A percentile compares a stretch with the other conserved stretches of the same genome.
Conservation (phyloP, 1,140 invertebrate genomes). For the Drosophila ambigua region DNA sequence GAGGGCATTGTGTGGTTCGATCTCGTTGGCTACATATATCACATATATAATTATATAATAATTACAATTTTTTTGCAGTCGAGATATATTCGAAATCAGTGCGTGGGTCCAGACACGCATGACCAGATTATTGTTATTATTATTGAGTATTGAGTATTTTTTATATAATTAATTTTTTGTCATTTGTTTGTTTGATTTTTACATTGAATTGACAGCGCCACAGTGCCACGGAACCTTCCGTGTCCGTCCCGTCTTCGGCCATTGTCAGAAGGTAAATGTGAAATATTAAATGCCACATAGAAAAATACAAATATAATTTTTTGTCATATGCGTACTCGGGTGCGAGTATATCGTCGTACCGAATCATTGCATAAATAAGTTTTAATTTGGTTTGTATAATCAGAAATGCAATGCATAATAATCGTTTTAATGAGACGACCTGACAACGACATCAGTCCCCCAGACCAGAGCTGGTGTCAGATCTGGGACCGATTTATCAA, state of each 20-base stretch:
- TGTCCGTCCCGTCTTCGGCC: constrained; percentile 32
- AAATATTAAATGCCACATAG: constrained; percentile 61
- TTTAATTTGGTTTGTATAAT: constrained; percentile 78
- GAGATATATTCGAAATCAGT: constrained; percentile 60
- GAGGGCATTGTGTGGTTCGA: neutral
- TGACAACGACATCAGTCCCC: constrained; percentile 40
- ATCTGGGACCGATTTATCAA: constrained; percentile 54
- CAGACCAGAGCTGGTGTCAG: constrained; percentile 2
- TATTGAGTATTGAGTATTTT: constrained; percentile 52
- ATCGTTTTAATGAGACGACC: constrained; percentile 75
- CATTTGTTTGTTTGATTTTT: constrained; percentile 59
- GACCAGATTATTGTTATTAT: constrained; percentile 64
- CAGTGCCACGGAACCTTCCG: neutral
- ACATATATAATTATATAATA: constrained; percentile 64
- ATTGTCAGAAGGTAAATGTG: constrained; percentile 66
- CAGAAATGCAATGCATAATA: constrained; percentile 78
- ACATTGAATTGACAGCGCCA: constrained; percentile 44
- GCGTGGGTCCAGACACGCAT: constrained; percentile 39
- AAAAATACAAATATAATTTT: neutral
- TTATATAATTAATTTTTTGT: constrained; percentile 61
- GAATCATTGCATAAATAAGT: constrained; percentile 67
- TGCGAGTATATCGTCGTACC: constrained; percentile 9
- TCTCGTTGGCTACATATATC: constrained; percentile 7
- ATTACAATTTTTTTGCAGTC: constrained; percentile 63
- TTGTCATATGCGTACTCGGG: constrained; percentile 11